These are phyloP conservation scores for Baccha elongata DNA, from an alignment of 2,888 invertebrate species.

Conservation along the genomic window DNA sequence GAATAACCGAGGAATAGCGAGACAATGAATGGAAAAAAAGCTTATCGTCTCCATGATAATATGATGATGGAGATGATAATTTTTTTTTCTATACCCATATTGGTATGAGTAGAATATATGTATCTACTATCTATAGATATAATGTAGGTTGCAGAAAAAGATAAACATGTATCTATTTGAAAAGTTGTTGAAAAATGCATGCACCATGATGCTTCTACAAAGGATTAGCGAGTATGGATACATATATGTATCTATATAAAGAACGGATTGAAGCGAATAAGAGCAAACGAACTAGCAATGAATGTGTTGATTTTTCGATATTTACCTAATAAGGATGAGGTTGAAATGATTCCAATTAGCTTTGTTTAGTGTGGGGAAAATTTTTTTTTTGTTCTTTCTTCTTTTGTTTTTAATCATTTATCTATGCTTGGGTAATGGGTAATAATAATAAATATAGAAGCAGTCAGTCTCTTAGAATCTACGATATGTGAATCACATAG, in stretches of 20 bases:
- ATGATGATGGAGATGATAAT: conserved; percentile 26
- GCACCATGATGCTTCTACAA: not conserved
- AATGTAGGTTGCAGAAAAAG: conserved; percentile 14
- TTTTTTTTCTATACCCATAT: not conserved
- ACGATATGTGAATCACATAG: too few species aligned
- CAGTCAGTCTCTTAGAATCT: too few species aligned
- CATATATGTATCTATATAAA: too few species aligned
- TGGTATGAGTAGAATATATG: not conserved
- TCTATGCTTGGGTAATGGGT: not conserved
- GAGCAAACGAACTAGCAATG: conserved; percentile 14
- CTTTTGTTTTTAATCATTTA: not conserved
- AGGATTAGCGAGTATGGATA: conserved; percentile 5
- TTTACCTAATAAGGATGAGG: conserved; percentile 59
- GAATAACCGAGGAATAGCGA: conserved; percentile 44
- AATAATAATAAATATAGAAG: not conserved
- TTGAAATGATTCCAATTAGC: conserved; percentile 46
- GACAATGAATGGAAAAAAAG: conserved; percentile 44
- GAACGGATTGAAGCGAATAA: conserved; percentile 21
- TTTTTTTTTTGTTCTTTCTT: not conserved
- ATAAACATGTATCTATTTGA: conserved; percentile 17
- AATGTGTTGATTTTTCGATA: conserved; percentile 67
- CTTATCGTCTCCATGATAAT: conserved; percentile 37
- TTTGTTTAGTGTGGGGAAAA: conserved; percentile 17
- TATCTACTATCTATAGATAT: not conserved
- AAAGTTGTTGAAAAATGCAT: conserved; percentile 37